Evolutionary conservation across 1,140 invertebrate genomes (phyloP), one percentile per base, ranked within the genome.

Genomic region (Orchestia grillus): DNA sequence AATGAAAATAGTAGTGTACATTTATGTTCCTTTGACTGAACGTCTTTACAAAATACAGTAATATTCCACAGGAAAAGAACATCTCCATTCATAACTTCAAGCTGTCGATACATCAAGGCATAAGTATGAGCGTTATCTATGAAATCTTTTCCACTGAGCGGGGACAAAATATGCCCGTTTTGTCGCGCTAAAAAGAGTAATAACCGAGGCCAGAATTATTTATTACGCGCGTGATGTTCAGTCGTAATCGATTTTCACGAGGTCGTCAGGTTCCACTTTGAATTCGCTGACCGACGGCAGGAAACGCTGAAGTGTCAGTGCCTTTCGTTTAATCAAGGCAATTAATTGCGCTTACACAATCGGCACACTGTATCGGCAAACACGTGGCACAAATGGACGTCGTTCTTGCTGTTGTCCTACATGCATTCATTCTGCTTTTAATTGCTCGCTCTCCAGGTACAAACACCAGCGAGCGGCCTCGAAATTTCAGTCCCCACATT

Each of bases 251-350:
- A 90, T 90, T 90, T 90, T 44, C 41, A 90, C 62, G 62, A 77
- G 62, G 11, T 90, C 88, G 88, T 90, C 88, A 42, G n/a, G 88
- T 42, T 44, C n/a, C 41, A 44, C 88, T 41, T 44, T 90, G 43
- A 90, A 42, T 36, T 90, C 43, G 41, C 41, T 90, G 88, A 41
- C 88, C 4, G 41, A 28, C 28, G 4, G 41, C 88, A 90, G 36
- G 42, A 90, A 94, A 94, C 92, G 44, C 44, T 45, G 43, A 45
- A 44, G 11, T 94, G 92, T 94, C 92, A 47, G 44, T 44, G 44
- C 43, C 44, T 44, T 94, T 94, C 92, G 92, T 94, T 94, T 94
- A 94, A 94, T 94, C 92, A 94, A 94, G 92, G 92, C 92, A 94
- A 94, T 94, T 94, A 94, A 94, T 94, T 94, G 92, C 92, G 23